These are phyloP conservation scores for Lepidocyrtinus sp. DNA, from an alignment of 2,888 invertebrate genomes.

Conservation along the genomic window DNA sequence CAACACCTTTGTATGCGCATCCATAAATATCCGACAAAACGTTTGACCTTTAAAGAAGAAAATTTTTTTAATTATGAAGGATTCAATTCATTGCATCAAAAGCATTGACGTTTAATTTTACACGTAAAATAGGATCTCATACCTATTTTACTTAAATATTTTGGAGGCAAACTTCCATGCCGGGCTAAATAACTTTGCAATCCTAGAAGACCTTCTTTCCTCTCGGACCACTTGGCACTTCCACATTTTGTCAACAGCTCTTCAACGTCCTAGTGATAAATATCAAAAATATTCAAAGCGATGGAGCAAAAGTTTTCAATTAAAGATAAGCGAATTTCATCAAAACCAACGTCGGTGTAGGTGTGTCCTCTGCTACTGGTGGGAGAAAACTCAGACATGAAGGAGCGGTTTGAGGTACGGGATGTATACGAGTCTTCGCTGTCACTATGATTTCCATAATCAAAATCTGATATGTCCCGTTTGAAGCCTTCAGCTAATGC, in stretches of 20 bases:
- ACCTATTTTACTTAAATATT: conserved; percentile 69
- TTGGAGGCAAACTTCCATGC: conserved; percentile 68
- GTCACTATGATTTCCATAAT: conserved; percentile 69
- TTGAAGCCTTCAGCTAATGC: conserved; percentile 82
- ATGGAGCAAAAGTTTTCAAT: no score
- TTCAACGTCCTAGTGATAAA: conserved; percentile 82
- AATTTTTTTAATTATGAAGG: no score
- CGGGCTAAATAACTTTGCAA: conserved; percentile 81
- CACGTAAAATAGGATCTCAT: no score
- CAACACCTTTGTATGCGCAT: conserved; percentile 95
- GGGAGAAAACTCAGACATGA: conserved; percentile 68
- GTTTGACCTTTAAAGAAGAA: conserved; percentile 67
- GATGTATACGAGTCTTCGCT: conserved; percentile 67
- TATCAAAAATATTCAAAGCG: conserved; percentile 2
- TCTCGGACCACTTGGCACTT: conserved; percentile 93
- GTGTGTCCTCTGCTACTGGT: conserved; percentile 65
- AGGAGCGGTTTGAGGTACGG: conserved; percentile 67
- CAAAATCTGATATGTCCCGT: conserved; percentile 64
- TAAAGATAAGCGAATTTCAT: no score
- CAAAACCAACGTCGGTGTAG: conserved; percentile 60
- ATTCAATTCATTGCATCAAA: no score
- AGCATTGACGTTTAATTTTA: no score
- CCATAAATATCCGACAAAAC: conserved; percentile 89
- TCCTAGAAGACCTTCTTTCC: conserved; percentile 93
- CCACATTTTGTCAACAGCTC: conserved; percentile 88